phyloP scores from a whole-genome alignment of 2,888 invertebrate genomes.

The Caradrina clavipalpis region DNA sequence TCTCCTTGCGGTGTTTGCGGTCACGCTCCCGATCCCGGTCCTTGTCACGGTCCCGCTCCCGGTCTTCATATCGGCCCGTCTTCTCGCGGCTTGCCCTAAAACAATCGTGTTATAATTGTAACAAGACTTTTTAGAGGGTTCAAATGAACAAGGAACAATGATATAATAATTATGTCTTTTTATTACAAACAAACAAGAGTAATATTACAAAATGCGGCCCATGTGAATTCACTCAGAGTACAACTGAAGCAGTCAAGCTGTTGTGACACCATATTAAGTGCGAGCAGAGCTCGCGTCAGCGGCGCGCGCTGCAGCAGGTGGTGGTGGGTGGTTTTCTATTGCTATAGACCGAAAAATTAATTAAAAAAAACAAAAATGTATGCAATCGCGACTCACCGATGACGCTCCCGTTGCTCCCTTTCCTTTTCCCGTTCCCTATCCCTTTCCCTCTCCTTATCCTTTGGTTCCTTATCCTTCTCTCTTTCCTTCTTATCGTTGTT shows the following conservation, averaged over 20 bases:
- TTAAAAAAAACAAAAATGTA: not conserved
- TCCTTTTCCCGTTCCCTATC: constrained; percentile 65
- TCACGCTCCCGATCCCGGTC: constrained; percentile 82
- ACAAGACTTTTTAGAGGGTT: too few species aligned
- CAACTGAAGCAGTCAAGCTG: too few species aligned
- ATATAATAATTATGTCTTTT: too few species aligned
- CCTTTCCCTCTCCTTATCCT: constrained; percentile 53
- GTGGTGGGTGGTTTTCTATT: too few species aligned
- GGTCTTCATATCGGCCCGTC: constrained; percentile 68
- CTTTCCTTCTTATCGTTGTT: constrained; percentile 57
- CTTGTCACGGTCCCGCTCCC: constrained; percentile 74
- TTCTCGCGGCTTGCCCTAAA: constrained; percentile 73
- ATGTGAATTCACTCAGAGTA: too few species aligned
- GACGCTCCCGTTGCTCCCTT: constrained; percentile 59
- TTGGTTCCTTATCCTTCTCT: constrained; percentile 57
- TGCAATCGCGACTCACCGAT: constrained; percentile 44
- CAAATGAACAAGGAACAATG: too few species aligned
- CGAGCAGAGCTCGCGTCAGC: too few species aligned
- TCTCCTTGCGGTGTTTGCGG: constrained; percentile 84
- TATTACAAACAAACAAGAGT: too few species aligned
- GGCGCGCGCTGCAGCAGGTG: too few species aligned
- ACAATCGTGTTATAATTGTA: not conserved
- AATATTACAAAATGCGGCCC: too few species aligned
- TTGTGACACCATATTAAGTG: too few species aligned
- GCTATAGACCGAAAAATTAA: too few species aligned